These are phyloP conservation scores for Zaprionus ghesquierei DNA, from an alignment of 1,140 invertebrate genomes.

Conservation along the genomic window DNA sequence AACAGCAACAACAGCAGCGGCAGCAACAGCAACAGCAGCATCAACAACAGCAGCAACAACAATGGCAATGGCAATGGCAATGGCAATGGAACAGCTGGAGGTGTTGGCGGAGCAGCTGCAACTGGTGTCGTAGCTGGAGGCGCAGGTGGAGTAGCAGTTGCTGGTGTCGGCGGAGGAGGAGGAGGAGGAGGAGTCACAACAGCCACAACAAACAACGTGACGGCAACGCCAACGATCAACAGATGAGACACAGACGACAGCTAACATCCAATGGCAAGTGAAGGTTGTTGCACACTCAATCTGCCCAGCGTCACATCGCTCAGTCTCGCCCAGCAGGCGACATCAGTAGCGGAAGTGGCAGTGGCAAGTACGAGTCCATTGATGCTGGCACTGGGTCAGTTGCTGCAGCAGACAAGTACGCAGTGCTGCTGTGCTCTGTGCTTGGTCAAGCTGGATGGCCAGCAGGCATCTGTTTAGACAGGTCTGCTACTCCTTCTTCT, in stretches of 20 bases:
- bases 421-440: slow-evolving; percentile 65
- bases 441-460: slow-evolving; percentile 52
- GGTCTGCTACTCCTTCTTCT: too few species aligned
- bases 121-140: slow-evolving; percentile 12
- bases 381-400: slow-evolving; percentile 55
- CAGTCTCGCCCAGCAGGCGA: slow-evolving; percentile 30
- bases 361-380: slow-evolving; percentile 18
- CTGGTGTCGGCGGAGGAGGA: slow-evolving; percentile 6
- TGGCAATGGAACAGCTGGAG: slow-evolving; percentile 9
- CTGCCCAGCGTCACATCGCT: slow-evolving; percentile 55
- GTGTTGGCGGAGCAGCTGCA: too few species aligned
- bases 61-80: slow-evolving; percentile 43
- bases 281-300: slow-evolving; percentile 42
- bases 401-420: slow-evolving; percentile 42
- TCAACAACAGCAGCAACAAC: slow-evolving; percentile 26
- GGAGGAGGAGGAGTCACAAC: slow-evolving; percentile 19
- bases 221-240: slow-evolving; percentile 70
- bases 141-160: slow-evolving; percentile 9
- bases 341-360: slow-evolving; percentile 1
- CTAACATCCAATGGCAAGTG: slow-evolving; percentile 66
- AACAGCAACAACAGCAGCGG: slow-evolving; percentile 19
- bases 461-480: slow-evolving; percentile 44
- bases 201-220: slow-evolving; percentile 34
- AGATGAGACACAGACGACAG: slow-evolving; percentile 77
- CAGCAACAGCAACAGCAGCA: slow-evolving; percentile 37